These are phyloP conservation scores for Thera britannica DNA, from an alignment of 2,888 invertebrate species.

Conservation along the genomic window DNA sequence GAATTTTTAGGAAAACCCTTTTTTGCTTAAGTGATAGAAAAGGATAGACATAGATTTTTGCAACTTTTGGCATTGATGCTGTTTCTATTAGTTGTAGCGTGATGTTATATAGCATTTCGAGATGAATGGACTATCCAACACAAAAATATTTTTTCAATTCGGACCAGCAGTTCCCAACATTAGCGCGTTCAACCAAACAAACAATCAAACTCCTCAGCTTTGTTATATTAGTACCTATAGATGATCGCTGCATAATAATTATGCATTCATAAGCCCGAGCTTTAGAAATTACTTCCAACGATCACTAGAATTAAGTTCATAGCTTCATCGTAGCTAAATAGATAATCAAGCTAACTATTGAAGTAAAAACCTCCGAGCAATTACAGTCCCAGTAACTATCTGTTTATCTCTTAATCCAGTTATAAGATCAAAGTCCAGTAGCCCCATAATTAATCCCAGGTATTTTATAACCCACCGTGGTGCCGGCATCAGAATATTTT, in stretches of 20 bases:
- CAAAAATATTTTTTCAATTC: too few relatives aligned
- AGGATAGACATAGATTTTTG: too few relatives aligned
- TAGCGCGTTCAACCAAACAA: too few relatives aligned
- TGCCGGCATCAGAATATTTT: constrained; percentile 71
- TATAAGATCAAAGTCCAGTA: constrained; percentile 59
- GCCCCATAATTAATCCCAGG: constrained; percentile 74
- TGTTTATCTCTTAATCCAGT: constrained; percentile 58
- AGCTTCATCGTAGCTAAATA: constrained; percentile 34
- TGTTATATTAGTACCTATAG: too few relatives aligned
- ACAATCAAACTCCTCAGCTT: too few relatives aligned
- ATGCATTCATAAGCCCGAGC: constrained; percentile 14
- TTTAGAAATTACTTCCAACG: constrained; percentile 31
- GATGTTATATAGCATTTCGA: too few relatives aligned
- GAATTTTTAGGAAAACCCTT: too few relatives aligned
- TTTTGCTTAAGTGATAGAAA: too few relatives aligned
- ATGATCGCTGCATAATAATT: constrained; percentile 1
- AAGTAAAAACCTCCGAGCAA: constrained; percentile 45
- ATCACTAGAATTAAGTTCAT: constrained; percentile 33
- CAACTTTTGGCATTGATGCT: too few relatives aligned
- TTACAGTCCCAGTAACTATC: constrained; percentile 46
- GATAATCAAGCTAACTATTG: constrained; percentile 40
- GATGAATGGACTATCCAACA: too few relatives aligned
- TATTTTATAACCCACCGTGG: constrained; percentile 64
- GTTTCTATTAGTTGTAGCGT: too few relatives aligned
- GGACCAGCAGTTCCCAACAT: too few relatives aligned